Base-by-base conservation (phyloP, 2,797 vertebrate species). In the Lacerta agilis region DNA sequence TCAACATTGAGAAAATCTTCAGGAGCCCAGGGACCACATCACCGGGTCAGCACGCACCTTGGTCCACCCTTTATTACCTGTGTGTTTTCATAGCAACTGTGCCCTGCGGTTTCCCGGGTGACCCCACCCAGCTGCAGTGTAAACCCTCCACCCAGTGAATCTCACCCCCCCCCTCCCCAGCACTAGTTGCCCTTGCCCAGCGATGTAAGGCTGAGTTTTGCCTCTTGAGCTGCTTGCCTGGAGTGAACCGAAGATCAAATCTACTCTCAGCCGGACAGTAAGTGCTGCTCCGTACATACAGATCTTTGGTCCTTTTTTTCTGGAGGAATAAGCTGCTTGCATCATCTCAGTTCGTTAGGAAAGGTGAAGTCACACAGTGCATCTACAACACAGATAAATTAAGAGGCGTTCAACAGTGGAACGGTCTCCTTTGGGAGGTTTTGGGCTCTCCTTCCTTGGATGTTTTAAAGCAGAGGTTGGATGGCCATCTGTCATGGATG, bases 11-110 rank as follows among this genome's bases (percentile, higher is more conserved):
- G 25, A 41, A 41, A 58, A 17, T 58, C 5, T 43, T 7, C 11
- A 13, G 9, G n/a, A 71, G 11, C 18, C 45, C 29, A 69, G n/a
- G n/a, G 20, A 20, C 61, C 43, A 17, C 75, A 64, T 8, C 8
- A 41, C 38, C 41, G 27, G 75, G 9, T 33, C 77, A 45, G 3
- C 64, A 8, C 4, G 11, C 27, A 69, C 18, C 27, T 18, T 29
- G 25, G 38, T 2, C 55, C 58, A 85, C 55, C 88, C 88, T 89
- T 89, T 89, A 69, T 89, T 89, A 86, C 88, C 88, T 89, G 78
- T 55, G 49, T 25, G 71, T 33, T 86, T 49, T 58, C 88, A 81
- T 86, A 69, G 88, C 88, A 89, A 89, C 71, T 38, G 41, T 82
- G 83, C 71, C 25, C 3, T 36, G 41, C 1, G 33, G 88, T 86